Conservation (phyloP, 2,113 vertebrate species). For the Trachemys scripta region DNA sequence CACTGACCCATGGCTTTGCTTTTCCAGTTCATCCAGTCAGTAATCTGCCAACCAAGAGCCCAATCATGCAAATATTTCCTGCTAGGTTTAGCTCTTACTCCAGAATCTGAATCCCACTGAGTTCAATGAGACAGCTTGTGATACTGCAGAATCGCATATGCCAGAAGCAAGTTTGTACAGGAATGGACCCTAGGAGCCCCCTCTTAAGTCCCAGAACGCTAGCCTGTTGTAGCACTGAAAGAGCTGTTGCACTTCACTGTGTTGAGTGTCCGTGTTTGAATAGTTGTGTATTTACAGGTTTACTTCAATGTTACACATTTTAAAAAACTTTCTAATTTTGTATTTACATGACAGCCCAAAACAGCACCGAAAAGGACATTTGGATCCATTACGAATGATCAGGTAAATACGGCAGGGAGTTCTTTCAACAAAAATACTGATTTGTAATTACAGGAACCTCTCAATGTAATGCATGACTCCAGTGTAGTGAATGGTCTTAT, state of each 20-base stretch:
- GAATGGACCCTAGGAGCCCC: background rate
- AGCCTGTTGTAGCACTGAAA: background rate
- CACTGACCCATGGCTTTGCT: background rate
- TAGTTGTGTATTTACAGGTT: conserved; percentile 11
- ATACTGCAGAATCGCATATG: background rate
- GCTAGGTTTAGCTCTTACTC: background rate
- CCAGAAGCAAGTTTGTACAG: background rate
- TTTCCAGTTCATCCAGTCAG: background rate
- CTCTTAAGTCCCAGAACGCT: background rate
- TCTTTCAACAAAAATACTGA: background rate
- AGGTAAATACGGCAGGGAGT: conserved; percentile 67
- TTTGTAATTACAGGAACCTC: background rate
- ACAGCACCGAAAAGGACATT: conserved; percentile 77
- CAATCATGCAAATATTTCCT: background rate
- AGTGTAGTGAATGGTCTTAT: background rate
- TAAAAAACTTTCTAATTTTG: conserved; percentile 46
- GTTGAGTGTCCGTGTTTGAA: background rate
- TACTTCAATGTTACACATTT: background rate
- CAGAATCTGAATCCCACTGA: background rate
- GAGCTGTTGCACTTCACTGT: background rate
- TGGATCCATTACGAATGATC: conserved; percentile 79
- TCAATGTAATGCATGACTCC: background rate
- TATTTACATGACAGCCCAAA: conserved; percentile 76
- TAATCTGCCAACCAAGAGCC: background rate
- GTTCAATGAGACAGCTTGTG: background rate